These are phyloP conservation scores for Condylostylus longicornis DNA, from an alignment of 1,140 invertebrate species.

Conservation along the genomic window DNA sequence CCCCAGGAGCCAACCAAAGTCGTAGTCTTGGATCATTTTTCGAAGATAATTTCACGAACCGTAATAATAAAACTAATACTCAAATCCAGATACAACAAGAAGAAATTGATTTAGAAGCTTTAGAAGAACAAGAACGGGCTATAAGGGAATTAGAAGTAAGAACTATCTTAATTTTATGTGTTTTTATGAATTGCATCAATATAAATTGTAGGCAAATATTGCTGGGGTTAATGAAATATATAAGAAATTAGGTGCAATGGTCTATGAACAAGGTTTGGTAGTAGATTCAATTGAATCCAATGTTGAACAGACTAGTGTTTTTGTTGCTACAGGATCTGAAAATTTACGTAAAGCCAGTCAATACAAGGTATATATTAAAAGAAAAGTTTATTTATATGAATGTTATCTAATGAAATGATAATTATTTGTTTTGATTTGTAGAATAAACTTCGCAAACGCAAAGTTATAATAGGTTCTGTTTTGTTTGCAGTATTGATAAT, in stretches of 20 bases:
- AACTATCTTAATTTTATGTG: slow-evolving; percentile 3
- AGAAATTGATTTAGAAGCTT: slow-evolving; percentile 66
- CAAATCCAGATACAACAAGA: slow-evolving; percentile 42
- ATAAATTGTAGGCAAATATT: slow-evolving; percentile 66
- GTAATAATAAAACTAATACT: no score
- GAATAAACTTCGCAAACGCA: slow-evolving; percentile 76
- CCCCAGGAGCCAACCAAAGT: slow-evolving; percentile 21
- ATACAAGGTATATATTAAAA: slow-evolving; percentile 45
- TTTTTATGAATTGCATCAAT: not conserved
- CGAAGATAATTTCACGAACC: slow-evolving; percentile 28
- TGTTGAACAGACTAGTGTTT: slow-evolving; percentile 77
- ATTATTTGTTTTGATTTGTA: slow-evolving; percentile 36
- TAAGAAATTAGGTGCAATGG: slow-evolving; percentile 88
- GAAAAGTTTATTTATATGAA: slow-evolving; percentile 14
- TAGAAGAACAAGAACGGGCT: slow-evolving; percentile 81
- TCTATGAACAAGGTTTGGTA: slow-evolving; percentile 93
- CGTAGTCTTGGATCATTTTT: slow-evolving; percentile 23
- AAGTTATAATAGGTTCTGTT: slow-evolving; percentile 56
- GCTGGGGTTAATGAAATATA: slow-evolving; percentile 96
- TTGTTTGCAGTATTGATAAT: slow-evolving; percentile 49
- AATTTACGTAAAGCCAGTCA: slow-evolving; percentile 67
- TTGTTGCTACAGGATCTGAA: slow-evolving; percentile 65
- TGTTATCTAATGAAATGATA: slow-evolving; percentile 3
- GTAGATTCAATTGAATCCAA: slow-evolving; percentile 95
- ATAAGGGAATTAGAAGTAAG: slow-evolving; percentile 77